These are phyloP conservation scores for Limnephilus rhombicus DNA, from an alignment of 2,888 invertebrate genomes.

Conservation along the genomic window DNA sequence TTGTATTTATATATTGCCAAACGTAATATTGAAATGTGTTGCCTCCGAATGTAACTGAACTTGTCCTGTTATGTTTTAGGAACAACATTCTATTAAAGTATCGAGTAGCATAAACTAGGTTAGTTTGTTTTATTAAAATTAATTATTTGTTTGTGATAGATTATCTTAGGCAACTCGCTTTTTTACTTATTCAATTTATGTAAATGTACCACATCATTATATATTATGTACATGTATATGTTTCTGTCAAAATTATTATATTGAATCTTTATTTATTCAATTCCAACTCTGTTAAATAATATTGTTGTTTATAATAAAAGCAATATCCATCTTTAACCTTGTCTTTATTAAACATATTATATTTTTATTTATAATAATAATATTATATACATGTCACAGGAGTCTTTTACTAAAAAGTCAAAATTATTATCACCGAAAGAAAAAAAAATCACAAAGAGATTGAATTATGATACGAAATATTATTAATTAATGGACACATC, in stretches of 20 bases:
- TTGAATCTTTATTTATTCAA: conserved; percentile 63
- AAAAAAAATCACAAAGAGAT: background rate
- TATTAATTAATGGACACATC: background rate
- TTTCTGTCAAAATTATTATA: conserved; percentile 58
- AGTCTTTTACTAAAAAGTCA: background rate
- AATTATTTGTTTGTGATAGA: conserved; percentile 61
- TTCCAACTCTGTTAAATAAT: conserved; percentile 63
- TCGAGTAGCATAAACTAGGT: conserved; percentile 38
- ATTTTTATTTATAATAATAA: background rate
- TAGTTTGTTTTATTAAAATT: conserved; percentile 51
- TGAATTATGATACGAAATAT: background rate
- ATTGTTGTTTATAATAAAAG: conserved; percentile 66
- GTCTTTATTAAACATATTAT: conserved; percentile 19
- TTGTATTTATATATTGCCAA: conserved; percentile 15
- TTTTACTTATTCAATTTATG: conserved; percentile 68
- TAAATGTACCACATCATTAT: conserved; percentile 67
- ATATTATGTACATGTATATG: conserved; percentile 57
- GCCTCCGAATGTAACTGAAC: conserved; percentile 19
- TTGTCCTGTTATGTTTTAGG: conserved; percentile 29
- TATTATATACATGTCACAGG: background rate
- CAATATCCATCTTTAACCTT: conserved; percentile 61
- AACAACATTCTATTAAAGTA: conserved; percentile 51
- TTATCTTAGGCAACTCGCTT: conserved; percentile 60
- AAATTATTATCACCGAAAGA: background rate
- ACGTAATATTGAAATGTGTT: conserved; percentile 16